Conservation (phyloP, 2,888 invertebrate species). For the Keiferia lycopersicella region DNA sequence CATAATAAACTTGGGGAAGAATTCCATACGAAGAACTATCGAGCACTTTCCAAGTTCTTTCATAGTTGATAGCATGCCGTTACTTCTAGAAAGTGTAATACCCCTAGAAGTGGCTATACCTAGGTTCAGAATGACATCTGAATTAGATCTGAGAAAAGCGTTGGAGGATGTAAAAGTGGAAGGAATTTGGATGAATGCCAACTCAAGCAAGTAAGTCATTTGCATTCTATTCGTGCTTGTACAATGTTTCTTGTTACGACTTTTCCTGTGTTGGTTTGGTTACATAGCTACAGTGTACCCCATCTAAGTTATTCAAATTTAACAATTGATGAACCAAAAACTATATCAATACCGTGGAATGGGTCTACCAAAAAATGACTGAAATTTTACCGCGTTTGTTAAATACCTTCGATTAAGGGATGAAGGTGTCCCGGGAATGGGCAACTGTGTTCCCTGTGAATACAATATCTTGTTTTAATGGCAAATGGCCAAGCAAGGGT, state of each 20-base stretch:
- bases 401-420: too few species aligned
- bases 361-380: too few species aligned
- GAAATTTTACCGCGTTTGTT: too few species aligned
- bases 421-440: too few species aligned
- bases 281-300: too few species aligned
- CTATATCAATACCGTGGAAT: too few species aligned
- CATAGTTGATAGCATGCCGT: slow-evolving; percentile 38
- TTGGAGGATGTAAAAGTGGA: slow-evolving; percentile 40
- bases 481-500: too few species aligned
- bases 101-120: slow-evolving; percentile 48
- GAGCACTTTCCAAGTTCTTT: slow-evolving; percentile 36
- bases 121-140: slow-evolving; percentile 39
- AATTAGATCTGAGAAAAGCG: slow-evolving; percentile 38
- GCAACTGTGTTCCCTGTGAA: too few species aligned
- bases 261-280: background rate
- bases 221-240: background rate
- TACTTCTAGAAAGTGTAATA: slow-evolving; percentile 38
- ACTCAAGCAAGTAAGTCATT: slow-evolving; percentile 40
- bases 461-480: too few species aligned
- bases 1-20: slow-evolving; percentile 37
- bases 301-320: too few species aligned
- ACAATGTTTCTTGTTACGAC: background rate
- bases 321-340: too few species aligned
- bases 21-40: slow-evolving; percentile 33
- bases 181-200: slow-evolving; percentile 41